Evolutionary conservation across 2,113 vertebrate genomes (phyloP), one percentile per base, ranked within the genome.

Genomic region (Brachionichthys hirsutus): DNA sequence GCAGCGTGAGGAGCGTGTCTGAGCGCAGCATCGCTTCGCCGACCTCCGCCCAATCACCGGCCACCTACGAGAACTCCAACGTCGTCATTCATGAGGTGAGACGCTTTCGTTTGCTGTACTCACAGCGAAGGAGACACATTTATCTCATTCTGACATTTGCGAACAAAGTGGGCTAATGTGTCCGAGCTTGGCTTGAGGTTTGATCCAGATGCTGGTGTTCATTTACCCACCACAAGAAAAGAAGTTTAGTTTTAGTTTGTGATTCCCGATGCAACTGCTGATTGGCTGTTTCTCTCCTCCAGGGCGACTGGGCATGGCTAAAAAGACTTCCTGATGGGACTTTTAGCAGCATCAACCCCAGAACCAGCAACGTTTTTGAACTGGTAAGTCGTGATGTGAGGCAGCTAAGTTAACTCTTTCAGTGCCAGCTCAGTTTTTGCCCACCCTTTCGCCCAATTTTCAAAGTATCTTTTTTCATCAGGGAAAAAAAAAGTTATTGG

Each of bases 241-340:
- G 24, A 14, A 49, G 20, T 24, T 3, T 12, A 2, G 19, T 10
- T 12, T 14, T 5, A 4, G 20, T 3, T 49, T 49, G 9, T 10
- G 24, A 30, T 30, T 30, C n/a, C n/a, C n/a, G n/a, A n/a, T n/a
- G n/a, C n/a, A n/a, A n/a, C n/a, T n/a, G n/a, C n/a, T n/a, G n/a
- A 22, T 18, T 56, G 17, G 9, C 17, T 16, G 69, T 65, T 69
- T 44, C 17, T 70, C 17, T 38, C 45, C 20, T 55, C 1, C 73
- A 92, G 92, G 92, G 92, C 6, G 92, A 93, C 72, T 92, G 91
- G 91, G 91, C 89, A 0, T 92, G 92, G 91, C 69, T 94, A 19
- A 93, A 93, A 77, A 88, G 88, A 67, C 86, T 93, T 36, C 93
- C 91, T 13, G 14, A 79, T 12, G 90, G 92, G 35, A 64, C 70